phyloP scores from a whole-genome alignment of 2,797 vertebrate species.

The Dipus sagitta region DNA sequence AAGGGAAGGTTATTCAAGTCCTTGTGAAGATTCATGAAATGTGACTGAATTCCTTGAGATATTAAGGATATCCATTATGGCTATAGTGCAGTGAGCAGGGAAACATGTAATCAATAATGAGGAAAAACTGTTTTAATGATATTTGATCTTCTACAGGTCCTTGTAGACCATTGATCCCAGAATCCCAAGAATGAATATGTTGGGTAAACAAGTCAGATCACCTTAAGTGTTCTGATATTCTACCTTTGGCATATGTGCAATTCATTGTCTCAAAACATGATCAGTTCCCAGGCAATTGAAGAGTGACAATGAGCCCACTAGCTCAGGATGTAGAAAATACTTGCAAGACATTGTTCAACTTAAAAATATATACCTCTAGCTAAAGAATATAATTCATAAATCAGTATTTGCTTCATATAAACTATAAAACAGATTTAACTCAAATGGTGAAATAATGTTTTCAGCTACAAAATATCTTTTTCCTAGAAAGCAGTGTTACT shows the following conservation, averaged over 20 bases:
- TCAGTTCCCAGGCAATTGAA: background rate
- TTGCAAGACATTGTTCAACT: conserved; percentile 10
- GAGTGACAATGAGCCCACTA: background rate
- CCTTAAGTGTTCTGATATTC: background rate
- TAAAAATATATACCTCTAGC: background rate
- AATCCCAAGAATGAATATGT: background rate
- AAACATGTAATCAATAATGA: background rate
- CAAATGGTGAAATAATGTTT: background rate
- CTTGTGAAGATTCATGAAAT: background rate
- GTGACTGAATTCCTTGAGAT: background rate
- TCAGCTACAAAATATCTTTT: background rate
- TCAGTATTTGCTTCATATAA: background rate
- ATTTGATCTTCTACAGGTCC: background rate
- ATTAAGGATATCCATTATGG: background rate
- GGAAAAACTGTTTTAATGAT: conserved; percentile 28
- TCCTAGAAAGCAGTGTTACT: background rate
- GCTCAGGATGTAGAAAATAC: background rate
- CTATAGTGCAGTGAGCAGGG: background rate
- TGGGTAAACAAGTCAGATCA: background rate
- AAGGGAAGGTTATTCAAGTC: background rate
- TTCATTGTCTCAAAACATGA: background rate
- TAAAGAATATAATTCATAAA: background rate
- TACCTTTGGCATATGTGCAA: background rate
- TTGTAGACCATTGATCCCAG: conserved; percentile 9
- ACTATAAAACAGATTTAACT: background rate